Evolutionary conservation across 2,797 vertebrate species (phyloP).

Genomic region (Etheostoma nigrum): DNA sequence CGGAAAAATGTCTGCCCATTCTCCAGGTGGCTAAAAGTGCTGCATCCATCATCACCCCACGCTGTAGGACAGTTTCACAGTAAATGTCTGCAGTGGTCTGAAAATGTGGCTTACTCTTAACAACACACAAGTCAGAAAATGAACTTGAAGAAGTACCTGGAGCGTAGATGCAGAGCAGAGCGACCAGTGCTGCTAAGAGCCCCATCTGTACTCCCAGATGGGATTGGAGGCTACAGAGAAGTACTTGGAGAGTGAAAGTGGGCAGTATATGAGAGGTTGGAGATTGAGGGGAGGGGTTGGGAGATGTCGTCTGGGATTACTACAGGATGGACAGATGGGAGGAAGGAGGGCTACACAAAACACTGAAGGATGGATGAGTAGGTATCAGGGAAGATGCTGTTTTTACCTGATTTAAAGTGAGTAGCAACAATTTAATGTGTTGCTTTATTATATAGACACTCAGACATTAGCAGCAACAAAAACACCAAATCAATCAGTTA

Average conservation of each 20-base stretch:
- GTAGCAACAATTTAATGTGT: not conserved
- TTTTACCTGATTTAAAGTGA: conserved; percentile 8
- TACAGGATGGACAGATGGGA: conserved; percentile 6
- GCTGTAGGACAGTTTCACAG: conserved; percentile 50
- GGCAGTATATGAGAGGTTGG: conserved; percentile 16
- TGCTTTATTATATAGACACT: not conserved
- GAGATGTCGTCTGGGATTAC: conserved; percentile 14
- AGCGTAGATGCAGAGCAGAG: conserved; percentile 50
- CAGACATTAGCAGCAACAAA: not conserved
- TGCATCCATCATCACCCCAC: conserved; percentile 58
- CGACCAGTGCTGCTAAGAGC: conserved; percentile 45
- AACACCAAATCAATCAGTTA: not conserved
- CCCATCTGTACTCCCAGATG: conserved; percentile 32
- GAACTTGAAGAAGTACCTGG: conserved; percentile 55
- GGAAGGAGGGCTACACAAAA: conserved; percentile 14
- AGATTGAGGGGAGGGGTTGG: conserved; percentile 29
- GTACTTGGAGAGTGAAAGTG: conserved; percentile 28
- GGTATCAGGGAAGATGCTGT: not conserved
- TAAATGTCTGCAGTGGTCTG: not conserved
- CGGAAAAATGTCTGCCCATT: conserved; percentile 83
- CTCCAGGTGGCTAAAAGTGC: conserved; percentile 72
- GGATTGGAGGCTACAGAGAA: not conserved
- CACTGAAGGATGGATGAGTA: conserved; percentile 27
- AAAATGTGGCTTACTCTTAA: not conserved
- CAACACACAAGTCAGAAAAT: not conserved